These are phyloP conservation scores for Musca domestica DNA, from an alignment of 1,140 invertebrate genomes.

Conservation along the genomic window DNA sequence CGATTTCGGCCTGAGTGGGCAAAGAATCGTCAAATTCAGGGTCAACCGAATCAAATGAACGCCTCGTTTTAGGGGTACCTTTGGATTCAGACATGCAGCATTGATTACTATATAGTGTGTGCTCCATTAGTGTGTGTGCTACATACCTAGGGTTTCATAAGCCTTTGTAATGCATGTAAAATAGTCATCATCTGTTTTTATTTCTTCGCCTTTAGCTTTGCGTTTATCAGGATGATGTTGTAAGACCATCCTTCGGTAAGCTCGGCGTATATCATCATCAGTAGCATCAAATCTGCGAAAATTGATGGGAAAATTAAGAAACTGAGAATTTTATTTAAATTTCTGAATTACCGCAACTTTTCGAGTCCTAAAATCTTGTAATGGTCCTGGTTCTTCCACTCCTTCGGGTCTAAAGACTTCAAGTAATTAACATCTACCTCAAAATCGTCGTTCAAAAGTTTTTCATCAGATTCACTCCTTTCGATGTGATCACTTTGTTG, in stretches of 20 bases:
- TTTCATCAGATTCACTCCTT: slow-evolving; percentile 41
- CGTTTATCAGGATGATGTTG: slow-evolving; percentile 98
- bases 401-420: slow-evolving; percentile 88
- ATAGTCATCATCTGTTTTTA: slow-evolving; percentile 87
- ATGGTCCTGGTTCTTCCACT: slow-evolving; percentile 97
- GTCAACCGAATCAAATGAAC: slow-evolving; percentile 95
- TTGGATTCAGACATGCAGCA: no score
- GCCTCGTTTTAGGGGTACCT: slow-evolving; percentile 75
- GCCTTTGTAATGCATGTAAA: slow-evolving; percentile 99
- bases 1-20: slow-evolving; percentile 72
- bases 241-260: slow-evolving; percentile 89
- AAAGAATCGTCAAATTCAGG: slow-evolving; percentile 88
- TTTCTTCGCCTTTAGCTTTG: slow-evolving; percentile 80
- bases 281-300: slow-evolving; percentile 65
- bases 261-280: slow-evolving; percentile 89
- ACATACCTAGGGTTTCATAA: slow-evolving; percentile 66
- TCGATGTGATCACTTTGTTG: slow-evolving; percentile 38
- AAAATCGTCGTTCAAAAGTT: slow-evolving; percentile 51
- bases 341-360: slow-evolving; percentile 65
- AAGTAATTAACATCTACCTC: slow-evolving; percentile 85
- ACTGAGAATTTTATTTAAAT: not conserved
- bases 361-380: slow-evolving; percentile 90
- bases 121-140: not conserved
- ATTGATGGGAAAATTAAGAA: not conserved
- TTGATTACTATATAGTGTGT: not conserved